phyloP scores from a whole-genome alignment of 2,113 vertebrate genomes.

The Mormyrus iriodes region DNA sequence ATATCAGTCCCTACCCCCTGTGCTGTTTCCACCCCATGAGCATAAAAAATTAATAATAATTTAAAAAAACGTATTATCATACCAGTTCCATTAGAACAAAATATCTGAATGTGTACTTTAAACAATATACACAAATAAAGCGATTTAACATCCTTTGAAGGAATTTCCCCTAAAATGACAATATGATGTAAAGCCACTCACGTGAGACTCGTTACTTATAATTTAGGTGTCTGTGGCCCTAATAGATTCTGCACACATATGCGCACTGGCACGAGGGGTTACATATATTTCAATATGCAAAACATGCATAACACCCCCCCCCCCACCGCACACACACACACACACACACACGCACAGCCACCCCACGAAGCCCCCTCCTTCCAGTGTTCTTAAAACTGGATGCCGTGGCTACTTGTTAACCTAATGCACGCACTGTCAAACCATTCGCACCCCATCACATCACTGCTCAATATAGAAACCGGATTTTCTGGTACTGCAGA shows the following conservation, averaged over 20 bases:
- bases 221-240: background rate
- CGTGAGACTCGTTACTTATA: background rate
- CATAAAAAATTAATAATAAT: background rate
- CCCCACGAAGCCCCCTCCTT: slow-evolving; percentile 34
- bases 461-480: slow-evolving; percentile 72
- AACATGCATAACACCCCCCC: slow-evolving; percentile 20
- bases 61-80: background rate
- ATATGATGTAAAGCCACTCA: slow-evolving; percentile 2
- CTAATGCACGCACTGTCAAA: slow-evolving; percentile 69
- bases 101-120: background rate
- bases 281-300: slow-evolving; percentile 14
- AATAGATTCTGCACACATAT: slow-evolving; percentile 7
- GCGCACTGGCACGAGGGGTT: background rate
- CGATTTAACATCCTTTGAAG: slow-evolving; percentile 3
- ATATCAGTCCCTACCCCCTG: background rate
- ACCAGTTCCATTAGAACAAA: background rate
- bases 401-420: slow-evolving; percentile 73
- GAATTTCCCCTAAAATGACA: background rate
- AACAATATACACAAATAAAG: background rate
- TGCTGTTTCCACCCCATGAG: background rate
- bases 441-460: slow-evolving; percentile 80
- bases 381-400: slow-evolving; percentile 50
- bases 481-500: slow-evolving; percentile 75
- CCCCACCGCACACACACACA: slow-evolving; percentile 22
- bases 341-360: background rate